Evolutionary conservation across 2,113 vertebrate genomes (phyloP).

Genomic region (Osmerus eperlanus): DNA sequence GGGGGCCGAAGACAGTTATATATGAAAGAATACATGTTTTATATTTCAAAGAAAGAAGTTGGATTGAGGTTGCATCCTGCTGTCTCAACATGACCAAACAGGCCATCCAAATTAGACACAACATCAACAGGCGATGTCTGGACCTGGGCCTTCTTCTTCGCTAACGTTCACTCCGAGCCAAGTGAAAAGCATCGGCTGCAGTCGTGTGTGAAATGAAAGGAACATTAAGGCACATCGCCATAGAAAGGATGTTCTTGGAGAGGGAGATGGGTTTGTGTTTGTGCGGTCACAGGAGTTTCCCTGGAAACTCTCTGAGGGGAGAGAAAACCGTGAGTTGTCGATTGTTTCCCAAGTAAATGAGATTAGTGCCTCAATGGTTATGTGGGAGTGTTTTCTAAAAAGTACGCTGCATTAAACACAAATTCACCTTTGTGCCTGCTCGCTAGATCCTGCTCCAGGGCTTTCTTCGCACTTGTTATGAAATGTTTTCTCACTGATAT

Average conservation of each 20-base stretch:
- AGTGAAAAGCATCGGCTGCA: no score
- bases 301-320: constrained; percentile 73
- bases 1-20: no score
- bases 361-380: constrained; percentile 79
- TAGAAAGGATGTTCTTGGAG: constrained; percentile 74
- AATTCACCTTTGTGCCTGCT: constrained; percentile 54
- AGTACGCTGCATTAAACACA: constrained; percentile 64
- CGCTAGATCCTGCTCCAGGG: constrained; percentile 30
- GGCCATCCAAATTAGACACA: constrained; percentile 71
- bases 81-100: constrained; percentile 72
- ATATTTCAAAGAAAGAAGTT: no score
- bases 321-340: constrained; percentile 71
- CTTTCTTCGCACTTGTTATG: no score
- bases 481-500: no score
- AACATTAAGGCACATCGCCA: constrained; percentile 73
- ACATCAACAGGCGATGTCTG: constrained; percentile 61
- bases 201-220: constrained; percentile 66
- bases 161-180: no score
- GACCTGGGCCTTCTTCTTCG: not conserved
- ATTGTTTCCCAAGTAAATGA: constrained; percentile 77
- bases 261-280: constrained; percentile 72
- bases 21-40: no score
- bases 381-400: constrained; percentile 73
- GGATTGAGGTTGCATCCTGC: constrained; percentile 25
- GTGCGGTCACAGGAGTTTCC: constrained; percentile 77